Base-by-base conservation (phyloP, 2,888 invertebrate genomes). In the Drosophila peninsularis region DNA sequence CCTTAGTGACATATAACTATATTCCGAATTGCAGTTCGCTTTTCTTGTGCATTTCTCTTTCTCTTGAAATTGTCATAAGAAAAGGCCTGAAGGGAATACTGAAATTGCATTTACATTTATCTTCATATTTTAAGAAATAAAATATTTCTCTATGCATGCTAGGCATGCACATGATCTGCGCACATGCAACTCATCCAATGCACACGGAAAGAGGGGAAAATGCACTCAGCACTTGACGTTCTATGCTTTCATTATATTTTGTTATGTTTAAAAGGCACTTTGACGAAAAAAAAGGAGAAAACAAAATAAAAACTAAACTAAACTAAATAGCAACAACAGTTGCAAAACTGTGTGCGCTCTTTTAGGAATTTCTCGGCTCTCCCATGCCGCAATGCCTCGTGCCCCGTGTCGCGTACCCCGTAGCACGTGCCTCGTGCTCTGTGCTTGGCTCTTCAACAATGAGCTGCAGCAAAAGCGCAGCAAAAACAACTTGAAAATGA, bases 261-360 rank as follows among this genome's bases (percentile, higher is more conserved):
- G 50, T 58, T 67, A 45, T 69, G 58, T 65, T 63, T 60, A 65
- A 82, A 77, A 79, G 66, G 65, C 71, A 75, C 82, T 78, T 78
- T 81, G 68, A 62, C 66, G 54, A 56, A 69, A 71, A 47, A 34
- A 5, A 30, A 14, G 13, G 19, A 2, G 3, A 47, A 80, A 75
- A 62, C 57, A 76, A 63, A 73, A 64, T 55, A 78, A 63, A 72
- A 37, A 61, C 54, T 58, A 47, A 75, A 75, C 71, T 54, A 60
- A 81, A 80, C 80, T 72, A 78, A 82, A 75, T 83, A 66, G 76
- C 70, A 80, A 82, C 71, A 82, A 82, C 80, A 80, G 83, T 82
- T 80, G 76, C 67, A 50, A 71, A 73, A 66, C 66, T 63, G 52
- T 52, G 62, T 41, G 45, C 57, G 61, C 53, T 64, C 36, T 54